Evolutionary conservation across 2,113 vertebrate genomes (phyloP).

Genomic region (Cryptotis parvus): DNA sequence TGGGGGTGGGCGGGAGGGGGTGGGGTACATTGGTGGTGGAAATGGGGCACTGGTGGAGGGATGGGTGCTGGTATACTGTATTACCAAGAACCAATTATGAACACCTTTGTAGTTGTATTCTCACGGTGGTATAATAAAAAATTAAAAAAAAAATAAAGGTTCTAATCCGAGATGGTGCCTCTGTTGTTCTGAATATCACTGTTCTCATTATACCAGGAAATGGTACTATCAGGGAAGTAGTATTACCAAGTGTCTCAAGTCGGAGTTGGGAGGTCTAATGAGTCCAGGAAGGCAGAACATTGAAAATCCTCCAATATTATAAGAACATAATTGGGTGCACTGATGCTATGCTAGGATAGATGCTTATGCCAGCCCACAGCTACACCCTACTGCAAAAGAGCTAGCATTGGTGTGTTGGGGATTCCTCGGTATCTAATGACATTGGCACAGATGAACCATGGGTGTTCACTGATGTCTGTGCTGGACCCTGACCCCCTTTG

Average conservation of each 20-base stretch:
- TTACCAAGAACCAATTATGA: too few relatives aligned
- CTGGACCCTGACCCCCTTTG: neutral
- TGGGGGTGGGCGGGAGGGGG: too few relatives aligned
- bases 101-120: too few relatives aligned
- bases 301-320: slow-evolving; percentile 62
- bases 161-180: slow-evolving; percentile 66
- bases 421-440: neutral
- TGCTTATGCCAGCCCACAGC: neutral
- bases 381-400: too few relatives aligned
- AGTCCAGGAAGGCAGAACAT: slow-evolving; percentile 68
- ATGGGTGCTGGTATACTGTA: too few relatives aligned
- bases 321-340: slow-evolving; percentile 49
- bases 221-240: slow-evolving; percentile 36
- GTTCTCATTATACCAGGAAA: slow-evolving; percentile 66
- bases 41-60: too few relatives aligned
- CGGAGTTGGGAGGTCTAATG: slow-evolving; percentile 68
- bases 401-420: too few relatives aligned
- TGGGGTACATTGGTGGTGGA: too few relatives aligned
- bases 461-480: neutral
- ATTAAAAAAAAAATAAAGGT: too few relatives aligned
- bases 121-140: too few relatives aligned
- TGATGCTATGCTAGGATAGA: slow-evolving; percentile 54
- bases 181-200: slow-evolving; percentile 65
- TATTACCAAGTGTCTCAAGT: slow-evolving; percentile 37
- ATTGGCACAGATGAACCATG: neutral